Conservation (phyloP, 2,888 invertebrate species). For the Malacosoma neustria region DNA sequence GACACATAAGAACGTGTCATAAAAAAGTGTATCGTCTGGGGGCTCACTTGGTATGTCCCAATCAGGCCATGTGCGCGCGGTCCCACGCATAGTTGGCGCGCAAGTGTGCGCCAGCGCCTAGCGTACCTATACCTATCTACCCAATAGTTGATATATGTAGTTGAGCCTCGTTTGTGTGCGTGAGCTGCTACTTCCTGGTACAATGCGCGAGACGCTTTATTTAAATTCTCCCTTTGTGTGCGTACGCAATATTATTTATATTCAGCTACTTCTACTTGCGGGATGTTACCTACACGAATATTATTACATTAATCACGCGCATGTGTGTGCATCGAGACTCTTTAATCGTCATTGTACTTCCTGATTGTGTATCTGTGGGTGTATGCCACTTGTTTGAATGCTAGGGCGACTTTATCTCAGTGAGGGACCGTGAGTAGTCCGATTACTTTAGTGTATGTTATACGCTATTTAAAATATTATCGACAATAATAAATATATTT, state of each 20-base stretch:
- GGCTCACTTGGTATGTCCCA: constrained; percentile 67
- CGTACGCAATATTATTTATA: constrained; percentile 66
- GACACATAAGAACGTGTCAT: constrained; percentile 49
- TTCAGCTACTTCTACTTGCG: constrained; percentile 48
- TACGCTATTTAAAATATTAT: constrained; percentile 26
- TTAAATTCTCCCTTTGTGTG: constrained; percentile 66
- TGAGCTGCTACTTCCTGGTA: constrained; percentile 72
- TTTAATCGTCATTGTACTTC: constrained; percentile 74
- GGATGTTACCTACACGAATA: constrained; percentile 50
- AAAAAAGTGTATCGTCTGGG: constrained; percentile 69
- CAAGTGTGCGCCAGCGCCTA: constrained; percentile 69
- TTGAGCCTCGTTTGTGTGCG: constrained; percentile 46
- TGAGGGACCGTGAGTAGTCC: constrained; percentile 71
- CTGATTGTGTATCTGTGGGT: constrained; percentile 58
- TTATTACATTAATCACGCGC: constrained; percentile 57
- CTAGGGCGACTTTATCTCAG: constrained; percentile 71
- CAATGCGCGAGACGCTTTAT: constrained; percentile 67
- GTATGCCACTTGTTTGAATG: constrained; percentile 74
- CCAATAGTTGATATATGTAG: constrained; percentile 33
- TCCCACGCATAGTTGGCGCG: constrained; percentile 66
- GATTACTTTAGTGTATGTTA: constrained; percentile 55
- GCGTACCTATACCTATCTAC: constrained; percentile 38
- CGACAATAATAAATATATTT: constrained; percentile 20
- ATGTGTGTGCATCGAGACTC: constrained; percentile 58
- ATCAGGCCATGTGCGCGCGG: constrained; percentile 71